Base-by-base conservation (phyloP, 1,140 invertebrate genomes). In the Drosophila nasuta region DNA sequence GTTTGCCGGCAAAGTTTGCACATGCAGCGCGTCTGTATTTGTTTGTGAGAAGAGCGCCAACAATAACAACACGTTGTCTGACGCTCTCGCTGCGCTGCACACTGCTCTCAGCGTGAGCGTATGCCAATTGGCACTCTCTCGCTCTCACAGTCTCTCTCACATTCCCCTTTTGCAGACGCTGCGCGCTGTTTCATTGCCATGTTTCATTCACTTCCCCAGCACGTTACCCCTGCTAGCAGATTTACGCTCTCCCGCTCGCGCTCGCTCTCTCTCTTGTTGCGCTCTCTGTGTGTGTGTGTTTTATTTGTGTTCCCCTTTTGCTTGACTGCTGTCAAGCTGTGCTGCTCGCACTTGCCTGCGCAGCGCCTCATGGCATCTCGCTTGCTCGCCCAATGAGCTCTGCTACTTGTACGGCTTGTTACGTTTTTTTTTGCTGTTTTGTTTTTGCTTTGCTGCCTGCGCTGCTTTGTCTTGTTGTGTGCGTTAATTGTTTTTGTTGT, bases 1-100 rank as follows among this genome's bases (percentile, higher is more conserved):
- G 67, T 72, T 75, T 83, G 74, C 81, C 81, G 81, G 81, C 67
- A 77, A 78, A 60, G 48, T 60, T 67, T 81, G 74, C 70, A 78
- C 59, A 75, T 79, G 79, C 82, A 82, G 57, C 60, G 51, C 57
- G 30, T 25, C 25, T 46, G 33, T 2, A 15, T 75, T 71, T 81
- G 64, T 76, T 75, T 76, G 76, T 41, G 38, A 56, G 25, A 66
- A 56, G 25, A 66, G 68, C 45, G 46, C n/a, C 57, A 68, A 58
- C 77, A 70, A 75, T 63, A 69, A 75, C 59, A 79, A 76, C 48
- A 48, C 48, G 35, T 25, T 54, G 38, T 3, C 64, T 67, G 51
- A 59, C 58, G 15, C 33, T n/a, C 60, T 52, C 35, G 35, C 46
- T 54, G 6, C 6, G 15, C 35, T 38, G 33, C 17, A 20, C 15